Percentiles rank a stretch among this genome's conserved stretches.
phyloP scores from a whole-genome alignment of 53 echinoderm and acorn worm species.

The Arbacia lixula region DNA sequence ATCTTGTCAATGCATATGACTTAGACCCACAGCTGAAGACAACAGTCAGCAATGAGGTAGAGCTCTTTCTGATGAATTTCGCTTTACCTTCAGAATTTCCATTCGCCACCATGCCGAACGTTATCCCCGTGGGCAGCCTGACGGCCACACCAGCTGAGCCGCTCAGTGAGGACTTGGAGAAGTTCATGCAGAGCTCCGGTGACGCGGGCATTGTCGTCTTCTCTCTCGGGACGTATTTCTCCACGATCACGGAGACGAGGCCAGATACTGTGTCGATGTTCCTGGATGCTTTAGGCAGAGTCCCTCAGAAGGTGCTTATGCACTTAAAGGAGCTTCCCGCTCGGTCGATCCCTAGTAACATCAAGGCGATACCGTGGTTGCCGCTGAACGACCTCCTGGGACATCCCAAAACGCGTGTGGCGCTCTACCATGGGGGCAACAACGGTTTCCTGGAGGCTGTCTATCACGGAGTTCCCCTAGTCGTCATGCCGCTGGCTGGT shows the following conservation, averaged over 20 bases:
- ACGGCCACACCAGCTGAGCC: slow-evolving; percentile 9
- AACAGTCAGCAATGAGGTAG: background rate
- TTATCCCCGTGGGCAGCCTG: slow-evolving; percentile 48
- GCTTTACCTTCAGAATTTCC: slow-evolving; percentile 37
- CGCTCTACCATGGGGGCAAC: slow-evolving; percentile 36
- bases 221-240: slow-evolving; percentile 17
- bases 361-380: slow-evolving; percentile 43
- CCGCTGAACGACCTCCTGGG: slow-evolving; percentile 47
- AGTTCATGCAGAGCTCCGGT: slow-evolving; percentile 31
- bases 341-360: background rate
- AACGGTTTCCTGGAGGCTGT: slow-evolving; percentile 37
- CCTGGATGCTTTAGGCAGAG: background rate
- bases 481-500: slow-evolving; percentile 20
- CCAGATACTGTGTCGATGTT: background rate
- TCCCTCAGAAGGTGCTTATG: slow-evolving; percentile 38
- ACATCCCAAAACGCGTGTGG: slow-evolving; percentile 21
- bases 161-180: slow-evolving; percentile 2
- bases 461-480: slow-evolving; percentile 29
- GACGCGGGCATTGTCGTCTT: slow-evolving; percentile 31
- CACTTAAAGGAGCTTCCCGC: background rate
- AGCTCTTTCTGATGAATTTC: background rate
- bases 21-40: no score
- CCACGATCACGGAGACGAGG: background rate
- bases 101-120: slow-evolving; percentile 7
- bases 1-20: no score